These are phyloP conservation scores for Brevimyrus niger DNA, from an alignment of 2,113 vertebrate species.

Conservation along the genomic window DNA sequence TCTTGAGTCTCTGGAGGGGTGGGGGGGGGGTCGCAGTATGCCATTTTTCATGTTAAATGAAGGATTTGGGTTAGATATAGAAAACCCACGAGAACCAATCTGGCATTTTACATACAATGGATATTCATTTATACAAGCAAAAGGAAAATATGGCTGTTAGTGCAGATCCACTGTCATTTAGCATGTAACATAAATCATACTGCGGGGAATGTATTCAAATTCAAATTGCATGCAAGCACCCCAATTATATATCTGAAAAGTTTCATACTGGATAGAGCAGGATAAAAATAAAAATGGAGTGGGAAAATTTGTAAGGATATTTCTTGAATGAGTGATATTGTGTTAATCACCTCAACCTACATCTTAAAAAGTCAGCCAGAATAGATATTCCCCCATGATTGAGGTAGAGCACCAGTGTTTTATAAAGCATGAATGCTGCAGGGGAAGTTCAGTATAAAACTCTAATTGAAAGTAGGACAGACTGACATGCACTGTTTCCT, in stretches of 20 bases:
- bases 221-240: conserved; percentile 10
- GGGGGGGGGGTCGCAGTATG: conserved; percentile 51
- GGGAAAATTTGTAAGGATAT: conserved; percentile 30
- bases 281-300: background rate
- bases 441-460: background rate
- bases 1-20: conserved; percentile 56
- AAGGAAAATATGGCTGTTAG: background rate
- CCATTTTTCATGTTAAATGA: conserved; percentile 54
- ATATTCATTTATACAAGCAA: conserved; percentile 25
- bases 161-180: conserved; percentile 10
- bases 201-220: conserved; percentile 19
- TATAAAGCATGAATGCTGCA: background rate
- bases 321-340: conserved; percentile 38
- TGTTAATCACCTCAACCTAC: conserved; percentile 67
- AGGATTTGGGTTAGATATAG: conserved; percentile 53
- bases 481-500: conserved; percentile 8
- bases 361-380: conserved; percentile 54
- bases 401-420: conserved; percentile 10
- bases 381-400: conserved; percentile 40
- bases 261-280: background rate
- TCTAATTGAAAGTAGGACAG: conserved; percentile 11
- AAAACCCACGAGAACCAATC: conserved; percentile 52
- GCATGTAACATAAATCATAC: conserved; percentile 20
- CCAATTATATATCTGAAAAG: background rate
- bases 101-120: conserved; percentile 49